Evolutionary conservation across 1,140 invertebrate genomes (phyloP).

Genomic region (Drosophila pseudoananassae): DNA sequence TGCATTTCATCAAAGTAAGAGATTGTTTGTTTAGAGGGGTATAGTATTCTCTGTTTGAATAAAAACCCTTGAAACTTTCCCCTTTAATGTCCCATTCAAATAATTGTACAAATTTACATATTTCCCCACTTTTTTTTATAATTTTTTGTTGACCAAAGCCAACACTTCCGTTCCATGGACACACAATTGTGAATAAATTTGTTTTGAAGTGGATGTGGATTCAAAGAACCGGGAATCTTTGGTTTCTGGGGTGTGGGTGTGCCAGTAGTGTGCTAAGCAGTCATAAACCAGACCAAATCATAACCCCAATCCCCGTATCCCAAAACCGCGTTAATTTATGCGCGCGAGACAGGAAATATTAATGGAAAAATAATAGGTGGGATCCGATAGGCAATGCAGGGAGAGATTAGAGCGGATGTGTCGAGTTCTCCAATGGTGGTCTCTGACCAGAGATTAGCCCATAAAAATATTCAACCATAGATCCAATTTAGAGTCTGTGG

Average conservation of each 20-base stretch:
- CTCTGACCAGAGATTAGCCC: slow-evolving; percentile 5
- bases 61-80: not conserved
- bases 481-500: slow-evolving; percentile 10
- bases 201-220: slow-evolving; percentile 24
- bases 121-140: slow-evolving; percentile 13
- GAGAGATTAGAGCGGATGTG: slow-evolving; percentile 54
- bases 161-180: slow-evolving; percentile 47
- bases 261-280: slow-evolving; percentile 60
- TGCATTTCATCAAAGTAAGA: slow-evolving; percentile 25
- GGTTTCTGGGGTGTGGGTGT: slow-evolving; percentile 5
- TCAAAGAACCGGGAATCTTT: slow-evolving; percentile 16
- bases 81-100: slow-evolving; percentile 34
- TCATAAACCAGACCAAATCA: slow-evolving; percentile 57
- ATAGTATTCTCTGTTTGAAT: too few species aligned
- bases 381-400: slow-evolving; percentile 5
- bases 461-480: slow-evolving; percentile 9
- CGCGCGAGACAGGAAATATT: slow-evolving; percentile 78
- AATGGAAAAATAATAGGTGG: slow-evolving; percentile 60
- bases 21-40: too few species aligned
- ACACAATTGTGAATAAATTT: slow-evolving; percentile 22
- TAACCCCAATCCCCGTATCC: slow-evolving; percentile 5
- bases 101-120: slow-evolving; percentile 52
- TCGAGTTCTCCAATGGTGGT: slow-evolving; percentile 34
- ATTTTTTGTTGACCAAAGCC: slow-evolving; percentile 41
- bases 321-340: slow-evolving; percentile 75